A percentile compares a stretch with the other conserved stretches of the same genome.
Evolutionary conservation across 2,888 invertebrate species (phyloP).

Genomic region (Limnephilus rhombicus): DNA sequence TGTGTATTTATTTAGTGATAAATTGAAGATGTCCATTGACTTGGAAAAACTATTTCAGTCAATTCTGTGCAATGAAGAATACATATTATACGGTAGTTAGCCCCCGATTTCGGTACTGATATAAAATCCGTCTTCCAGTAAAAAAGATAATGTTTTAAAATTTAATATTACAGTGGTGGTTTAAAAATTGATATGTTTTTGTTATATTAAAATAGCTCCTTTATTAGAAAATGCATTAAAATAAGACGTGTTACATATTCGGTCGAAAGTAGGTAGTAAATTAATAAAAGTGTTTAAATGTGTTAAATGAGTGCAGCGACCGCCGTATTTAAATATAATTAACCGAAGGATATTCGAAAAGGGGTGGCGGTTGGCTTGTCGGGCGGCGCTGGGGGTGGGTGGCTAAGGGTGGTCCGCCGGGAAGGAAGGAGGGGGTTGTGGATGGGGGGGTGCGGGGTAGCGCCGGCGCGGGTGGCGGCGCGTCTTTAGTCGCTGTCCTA

Average conservation of each 20-base stretch:
- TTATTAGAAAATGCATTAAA: not conserved
- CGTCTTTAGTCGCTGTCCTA: slow-evolving; percentile 64
- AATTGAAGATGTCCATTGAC: no score
- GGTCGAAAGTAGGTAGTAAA: not conserved
- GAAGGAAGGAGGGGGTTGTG: slow-evolving; percentile 31
- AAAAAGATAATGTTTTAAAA: no score
- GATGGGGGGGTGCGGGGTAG: slow-evolving; percentile 49
- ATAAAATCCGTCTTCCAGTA: no score
- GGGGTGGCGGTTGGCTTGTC: slow-evolving; percentile 27
- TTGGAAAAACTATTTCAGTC: no score
- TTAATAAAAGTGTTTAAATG: not conserved
- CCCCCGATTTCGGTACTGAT: no score
- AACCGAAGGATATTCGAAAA: slow-evolving; percentile 56
- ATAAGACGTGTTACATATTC: not conserved
- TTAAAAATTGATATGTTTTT: not conserved
- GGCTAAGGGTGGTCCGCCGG: not conserved
- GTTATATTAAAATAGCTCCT: not conserved
- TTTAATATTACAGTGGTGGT: no score
- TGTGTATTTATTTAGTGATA: no score
- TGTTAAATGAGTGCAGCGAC: slow-evolving; percentile 51
- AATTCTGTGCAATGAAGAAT: no score
- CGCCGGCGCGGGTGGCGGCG: slow-evolving; percentile 61
- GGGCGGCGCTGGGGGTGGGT: not conserved
- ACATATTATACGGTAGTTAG: no score
- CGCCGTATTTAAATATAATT: slow-evolving; percentile 56